Conservation (phyloP, 2,888 invertebrate genomes). For the Dascillus cervinus region DNA sequence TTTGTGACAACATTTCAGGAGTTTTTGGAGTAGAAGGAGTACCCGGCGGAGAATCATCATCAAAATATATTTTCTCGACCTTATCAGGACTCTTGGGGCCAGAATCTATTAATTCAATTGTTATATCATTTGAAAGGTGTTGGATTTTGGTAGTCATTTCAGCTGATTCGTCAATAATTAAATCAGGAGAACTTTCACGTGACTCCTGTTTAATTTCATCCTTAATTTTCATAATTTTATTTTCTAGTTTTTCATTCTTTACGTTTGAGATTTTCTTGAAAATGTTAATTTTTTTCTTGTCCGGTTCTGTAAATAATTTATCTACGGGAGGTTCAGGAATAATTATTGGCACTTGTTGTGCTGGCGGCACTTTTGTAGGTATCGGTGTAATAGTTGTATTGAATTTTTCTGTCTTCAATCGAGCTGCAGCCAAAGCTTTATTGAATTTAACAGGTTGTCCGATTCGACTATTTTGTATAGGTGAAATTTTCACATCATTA, state of each 20-base stretch:
- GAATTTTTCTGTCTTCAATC: conserved; percentile 39
- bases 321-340: conserved; percentile 24
- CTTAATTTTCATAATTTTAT: conserved; percentile 35
- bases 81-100: conserved; percentile 35
- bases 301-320: conserved; percentile 70
- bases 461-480: conserved; percentile 6
- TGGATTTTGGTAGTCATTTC: conserved; percentile 30
- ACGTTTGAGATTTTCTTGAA: conserved; percentile 80
- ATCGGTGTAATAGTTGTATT: conserved; percentile 41
- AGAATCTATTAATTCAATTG: conserved; percentile 46
- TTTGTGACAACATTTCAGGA: conserved; percentile 50
- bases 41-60: conserved; percentile 48
- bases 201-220: conserved; percentile 35
- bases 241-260: conserved; percentile 54
- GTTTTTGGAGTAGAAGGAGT: conserved; percentile 51
- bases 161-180: conserved; percentile 41
- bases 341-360: conserved; percentile 19
- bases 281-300: conserved; percentile 78
- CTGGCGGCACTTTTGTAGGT: conserved; percentile 25
- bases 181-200: conserved; percentile 39
- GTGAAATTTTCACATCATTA: conserved; percentile 17
- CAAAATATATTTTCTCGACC: conserved; percentile 39
- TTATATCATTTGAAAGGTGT: conserved; percentile 45
- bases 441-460: conserved; percentile 25
- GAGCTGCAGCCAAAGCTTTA: conserved; percentile 37